phyloP scores from a whole-genome alignment of 2,113 vertebrate genomes.

The Myotis yumanensis region DNA sequence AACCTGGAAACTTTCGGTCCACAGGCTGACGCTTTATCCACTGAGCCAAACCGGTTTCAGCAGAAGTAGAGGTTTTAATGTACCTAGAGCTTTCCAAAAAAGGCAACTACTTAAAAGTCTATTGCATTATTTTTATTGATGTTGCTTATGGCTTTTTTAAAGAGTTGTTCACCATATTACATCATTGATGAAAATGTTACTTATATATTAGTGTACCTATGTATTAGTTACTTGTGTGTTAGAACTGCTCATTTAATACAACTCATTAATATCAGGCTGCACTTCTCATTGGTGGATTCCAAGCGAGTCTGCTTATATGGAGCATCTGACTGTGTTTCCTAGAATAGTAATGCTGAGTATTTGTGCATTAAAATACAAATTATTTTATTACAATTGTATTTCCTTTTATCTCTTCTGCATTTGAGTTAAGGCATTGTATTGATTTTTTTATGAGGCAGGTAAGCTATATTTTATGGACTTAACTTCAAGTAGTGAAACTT shows the following conservation, averaged over 20 bases:
- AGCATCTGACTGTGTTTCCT: background rate
- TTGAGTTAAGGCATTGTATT: background rate
- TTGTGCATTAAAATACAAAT: background rate
- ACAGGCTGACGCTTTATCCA: too few relatives aligned
- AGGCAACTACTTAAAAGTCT: background rate
- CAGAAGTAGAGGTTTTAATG: background rate
- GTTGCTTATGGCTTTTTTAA: background rate
- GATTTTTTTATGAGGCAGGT: background rate
- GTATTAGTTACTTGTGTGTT: background rate
- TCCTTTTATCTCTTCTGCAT: background rate
- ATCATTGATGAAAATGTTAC: background rate
- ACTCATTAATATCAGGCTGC: background rate
- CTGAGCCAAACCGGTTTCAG: background rate
- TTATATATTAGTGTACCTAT: background rate
- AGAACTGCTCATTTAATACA: background rate
- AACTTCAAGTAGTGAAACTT: conserved; percentile 32
- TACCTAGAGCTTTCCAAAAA: background rate
- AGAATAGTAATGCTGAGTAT: background rate
- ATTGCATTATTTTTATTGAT: background rate
- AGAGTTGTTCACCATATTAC: background rate
- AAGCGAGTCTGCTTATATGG: background rate
- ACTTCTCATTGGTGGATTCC: background rate
- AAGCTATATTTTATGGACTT: background rate
- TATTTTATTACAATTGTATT: conserved; percentile 20
- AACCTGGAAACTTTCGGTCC: too few relatives aligned